Conservation (phyloP, 2,113 vertebrate species). For the Xiphophorus hellerii region DNA sequence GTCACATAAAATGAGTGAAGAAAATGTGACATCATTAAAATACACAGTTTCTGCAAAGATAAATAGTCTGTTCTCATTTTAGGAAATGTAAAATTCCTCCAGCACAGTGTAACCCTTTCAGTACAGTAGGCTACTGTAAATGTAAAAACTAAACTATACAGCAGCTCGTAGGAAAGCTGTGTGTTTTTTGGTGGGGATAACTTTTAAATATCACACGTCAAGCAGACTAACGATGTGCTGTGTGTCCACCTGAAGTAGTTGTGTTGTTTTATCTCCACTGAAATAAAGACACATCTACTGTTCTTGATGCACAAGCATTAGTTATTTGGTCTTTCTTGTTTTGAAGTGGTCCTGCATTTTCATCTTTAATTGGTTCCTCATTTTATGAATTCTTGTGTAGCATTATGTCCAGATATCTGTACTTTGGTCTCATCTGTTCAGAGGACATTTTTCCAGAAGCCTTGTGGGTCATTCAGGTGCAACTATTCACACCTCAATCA, state of each 20-base stretch:
- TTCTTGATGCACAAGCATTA: not conserved
- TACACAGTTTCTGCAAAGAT: not conserved
- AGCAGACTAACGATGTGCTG: no score
- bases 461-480: no score
- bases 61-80: constrained; percentile 4
- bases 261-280: no score
- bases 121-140: not conserved
- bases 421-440: no score
- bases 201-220: not conserved
- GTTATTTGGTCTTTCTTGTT: no score
- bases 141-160: not conserved
- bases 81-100: not conserved
- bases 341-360: no score
- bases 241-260: no score
- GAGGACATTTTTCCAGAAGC: no score
- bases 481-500: no score
- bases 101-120: not conserved
- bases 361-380: no score
- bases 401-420: no score
- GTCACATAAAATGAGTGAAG: constrained; percentile 14
- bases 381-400: no score
- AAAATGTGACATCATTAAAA: constrained; percentile 28
- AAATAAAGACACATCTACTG: not conserved
- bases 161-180: not conserved
- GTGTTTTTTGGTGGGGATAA: not conserved